Evolutionary conservation across 2,888 invertebrate genomes (phyloP).

Genomic region (Drosophila macrospina): DNA sequence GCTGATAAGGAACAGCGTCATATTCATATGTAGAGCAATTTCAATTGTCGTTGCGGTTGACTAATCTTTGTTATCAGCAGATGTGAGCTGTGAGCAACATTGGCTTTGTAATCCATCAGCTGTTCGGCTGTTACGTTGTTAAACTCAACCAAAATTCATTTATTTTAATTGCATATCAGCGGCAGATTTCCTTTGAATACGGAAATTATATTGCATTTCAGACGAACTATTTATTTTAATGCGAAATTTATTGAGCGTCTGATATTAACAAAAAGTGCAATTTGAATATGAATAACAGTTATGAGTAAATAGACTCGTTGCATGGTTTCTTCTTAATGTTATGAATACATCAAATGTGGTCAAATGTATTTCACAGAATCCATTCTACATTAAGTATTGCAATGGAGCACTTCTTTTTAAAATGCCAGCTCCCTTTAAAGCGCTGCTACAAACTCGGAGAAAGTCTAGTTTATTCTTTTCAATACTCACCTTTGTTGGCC

Average conservation of each 20-base stretch:
- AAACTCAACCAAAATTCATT: slow-evolving; percentile 6
- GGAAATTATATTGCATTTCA: not conserved
- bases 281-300: not conserved
- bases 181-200: not conserved
- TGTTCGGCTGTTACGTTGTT: slow-evolving; percentile 1
- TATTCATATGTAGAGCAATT: slow-evolving; percentile 26
- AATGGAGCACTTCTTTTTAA: too few relatives aligned
- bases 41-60: slow-evolving; percentile 24
- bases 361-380: not conserved
- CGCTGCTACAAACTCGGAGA: not conserved
- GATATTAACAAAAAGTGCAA: not conserved
- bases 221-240: not conserved
- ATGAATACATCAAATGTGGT: not conserved
- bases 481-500: slow-evolving; percentile 7
- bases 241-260: not conserved
- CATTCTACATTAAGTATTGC: too few relatives aligned
- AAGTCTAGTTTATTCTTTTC: not conserved
- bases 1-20: slow-evolving; percentile 45
- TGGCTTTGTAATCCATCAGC: slow-evolving; percentile 1
- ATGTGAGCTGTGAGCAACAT: slow-evolving; percentile 9
- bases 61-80: slow-evolving; percentile 54
- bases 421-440: not conserved
- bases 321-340: too few relatives aligned
- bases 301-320: not conserved
- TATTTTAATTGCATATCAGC: not conserved